phyloP scores from a whole-genome alignment of 2,797 vertebrate genomes.

The Micropoecilia bifurca region DNA sequence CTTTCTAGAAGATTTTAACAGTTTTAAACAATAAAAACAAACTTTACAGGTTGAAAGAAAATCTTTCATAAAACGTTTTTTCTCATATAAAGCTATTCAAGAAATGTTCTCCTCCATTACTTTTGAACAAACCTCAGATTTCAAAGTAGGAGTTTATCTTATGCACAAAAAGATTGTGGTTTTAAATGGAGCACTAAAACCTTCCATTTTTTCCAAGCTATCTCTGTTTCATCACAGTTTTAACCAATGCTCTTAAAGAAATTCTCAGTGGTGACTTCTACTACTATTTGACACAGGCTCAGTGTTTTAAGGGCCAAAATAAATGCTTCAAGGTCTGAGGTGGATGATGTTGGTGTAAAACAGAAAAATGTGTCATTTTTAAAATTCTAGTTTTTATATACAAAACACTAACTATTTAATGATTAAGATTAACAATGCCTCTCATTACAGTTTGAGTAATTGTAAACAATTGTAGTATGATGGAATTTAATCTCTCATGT shows the following conservation, averaged over 20 bases:
- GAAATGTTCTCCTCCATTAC: slow-evolving; percentile 6
- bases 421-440: not conserved
- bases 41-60: not conserved
- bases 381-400: not conserved
- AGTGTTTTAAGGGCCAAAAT: slow-evolving; percentile 9
- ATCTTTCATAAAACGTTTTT: not conserved
- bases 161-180: slow-evolving; percentile 52
- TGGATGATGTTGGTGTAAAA: not conserved
- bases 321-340: slow-evolving; percentile 21
- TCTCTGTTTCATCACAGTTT: slow-evolving; percentile 50
- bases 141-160: slow-evolving; percentile 15
- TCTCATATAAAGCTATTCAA: slow-evolving; percentile 5
- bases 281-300: slow-evolving; percentile 25
- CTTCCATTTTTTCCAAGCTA: slow-evolving; percentile 19
- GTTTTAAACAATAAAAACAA: not conserved
- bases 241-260: slow-evolving; percentile 11
- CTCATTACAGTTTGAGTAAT: not conserved
- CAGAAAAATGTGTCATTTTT: not conserved
- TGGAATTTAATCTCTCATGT: not conserved
- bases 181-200: slow-evolving; percentile 31
- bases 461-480: not conserved
- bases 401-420: not conserved
- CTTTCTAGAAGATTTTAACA: not conserved
- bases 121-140: slow-evolving; percentile 29
- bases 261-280: slow-evolving; percentile 48